These are phyloP conservation scores for Lampris incognitus DNA, from an alignment of 2,113 vertebrate species.

Conservation along the genomic window DNA sequence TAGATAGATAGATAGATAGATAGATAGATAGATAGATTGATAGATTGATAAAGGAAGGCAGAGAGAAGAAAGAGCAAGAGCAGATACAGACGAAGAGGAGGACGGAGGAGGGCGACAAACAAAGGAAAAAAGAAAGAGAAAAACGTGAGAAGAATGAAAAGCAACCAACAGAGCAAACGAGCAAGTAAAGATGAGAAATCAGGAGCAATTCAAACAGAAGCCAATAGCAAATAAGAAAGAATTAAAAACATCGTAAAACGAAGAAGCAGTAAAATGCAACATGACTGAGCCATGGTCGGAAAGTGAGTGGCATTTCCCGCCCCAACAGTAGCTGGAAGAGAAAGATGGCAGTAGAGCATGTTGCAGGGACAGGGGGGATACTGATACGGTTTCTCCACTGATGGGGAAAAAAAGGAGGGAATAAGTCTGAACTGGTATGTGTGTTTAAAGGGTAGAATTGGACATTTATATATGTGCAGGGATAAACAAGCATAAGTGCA, in stretches of 20 bases:
- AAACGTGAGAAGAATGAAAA: slow-evolving; percentile 82
- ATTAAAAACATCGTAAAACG: slow-evolving; percentile 74
- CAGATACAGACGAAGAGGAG: slow-evolving; percentile 67
- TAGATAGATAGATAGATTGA: not conserved
- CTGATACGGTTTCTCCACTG: slow-evolving; percentile 40
- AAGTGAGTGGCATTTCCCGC: slow-evolving; percentile 69
- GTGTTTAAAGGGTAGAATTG: slow-evolving; percentile 66
- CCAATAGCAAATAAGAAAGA: slow-evolving; percentile 76
- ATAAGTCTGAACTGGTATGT: slow-evolving; percentile 64
- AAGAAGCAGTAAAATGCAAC: slow-evolving; percentile 80
- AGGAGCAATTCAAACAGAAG: slow-evolving; percentile 76
- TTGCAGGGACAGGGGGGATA: slow-evolving; percentile 65
- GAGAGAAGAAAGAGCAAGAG: slow-evolving; percentile 43
- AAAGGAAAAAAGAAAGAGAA: slow-evolving; percentile 80
- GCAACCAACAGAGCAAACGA: slow-evolving; percentile 77
- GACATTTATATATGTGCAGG: slow-evolving; percentile 70
- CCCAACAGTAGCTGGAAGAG: slow-evolving; percentile 77
- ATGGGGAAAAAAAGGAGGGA: slow-evolving; percentile 64
- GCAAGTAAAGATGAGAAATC: slow-evolving; percentile 77
- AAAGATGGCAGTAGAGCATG: slow-evolving; percentile 76
- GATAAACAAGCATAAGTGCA: slow-evolving; percentile 60
- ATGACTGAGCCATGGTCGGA: slow-evolving; percentile 75
- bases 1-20: slow-evolving; percentile 7
- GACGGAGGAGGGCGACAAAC: slow-evolving; percentile 79
- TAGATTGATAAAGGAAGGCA: slow-evolving; percentile 25